A percentile compares a stretch with the other conserved stretches of the same genome.
phyloP scores from a whole-genome alignment of 2,888 invertebrate genomes.

The Eristalis arbustorum region DNA sequence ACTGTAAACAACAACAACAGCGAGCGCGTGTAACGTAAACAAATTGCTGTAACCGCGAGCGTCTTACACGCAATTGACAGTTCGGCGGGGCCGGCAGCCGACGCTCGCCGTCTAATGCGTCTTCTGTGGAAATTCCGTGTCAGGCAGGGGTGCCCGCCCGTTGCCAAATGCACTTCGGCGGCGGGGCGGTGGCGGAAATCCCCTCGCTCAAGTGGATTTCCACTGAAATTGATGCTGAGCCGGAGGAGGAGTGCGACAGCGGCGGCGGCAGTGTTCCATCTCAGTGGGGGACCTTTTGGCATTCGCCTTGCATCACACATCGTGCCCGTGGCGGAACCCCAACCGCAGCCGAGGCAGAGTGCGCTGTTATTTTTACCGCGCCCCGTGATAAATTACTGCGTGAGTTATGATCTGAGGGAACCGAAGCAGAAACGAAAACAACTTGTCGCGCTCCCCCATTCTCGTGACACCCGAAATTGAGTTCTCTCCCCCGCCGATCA shows the following conservation, averaged over 20 bases:
- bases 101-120: constrained; percentile 24
- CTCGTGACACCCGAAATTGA: constrained; percentile 40
- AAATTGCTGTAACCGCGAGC: constrained; percentile 46
- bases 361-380: constrained; percentile 63
- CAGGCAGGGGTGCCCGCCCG: constrained; percentile 19
- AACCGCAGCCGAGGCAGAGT: constrained; percentile 13
- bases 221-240: constrained; percentile 51
- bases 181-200: neutral
- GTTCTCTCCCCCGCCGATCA: constrained; percentile 24
- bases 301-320: constrained; percentile 54
- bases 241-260: neutral
- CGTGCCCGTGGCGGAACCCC: constrained; percentile 40
- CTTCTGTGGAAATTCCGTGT: constrained; percentile 56
- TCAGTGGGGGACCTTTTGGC: constrained; percentile 71
- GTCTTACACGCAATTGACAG: constrained; percentile 31
- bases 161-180: constrained; percentile 56
- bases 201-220: constrained; percentile 19
- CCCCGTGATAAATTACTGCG: constrained; percentile 65
- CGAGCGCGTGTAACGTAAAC: constrained; percentile 49
- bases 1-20: constrained; percentile 57
- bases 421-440: constrained; percentile 24
- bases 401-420: constrained; percentile 53
- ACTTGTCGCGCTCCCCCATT: constrained; percentile 50
- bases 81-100: neutral
- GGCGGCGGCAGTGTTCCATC: neutral